Percentiles rank a stretch among this genome's conserved stretches.
These are phyloP conservation scores for Agapornis canus DNA, from an alignment of 2,797 vertebrate genomes.

Conservation along the genomic window DNA sequence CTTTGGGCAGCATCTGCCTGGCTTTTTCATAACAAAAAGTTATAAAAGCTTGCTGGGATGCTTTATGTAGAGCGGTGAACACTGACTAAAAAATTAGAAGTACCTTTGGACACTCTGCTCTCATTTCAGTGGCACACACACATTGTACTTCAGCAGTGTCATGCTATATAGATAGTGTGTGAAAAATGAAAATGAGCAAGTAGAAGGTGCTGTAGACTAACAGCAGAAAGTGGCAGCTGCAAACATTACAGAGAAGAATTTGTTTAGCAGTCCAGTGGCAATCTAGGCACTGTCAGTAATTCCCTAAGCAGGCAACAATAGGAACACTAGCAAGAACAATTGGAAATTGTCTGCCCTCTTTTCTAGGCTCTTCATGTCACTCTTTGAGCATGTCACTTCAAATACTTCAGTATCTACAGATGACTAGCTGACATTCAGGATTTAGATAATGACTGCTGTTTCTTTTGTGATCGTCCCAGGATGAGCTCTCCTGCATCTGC, in stretches of 20 bases:
- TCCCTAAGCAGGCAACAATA: neutral
- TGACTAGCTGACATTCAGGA: neutral
- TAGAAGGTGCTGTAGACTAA: neutral
- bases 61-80: neutral
- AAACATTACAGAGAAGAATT: neutral
- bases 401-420: neutral
- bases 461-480: neutral
- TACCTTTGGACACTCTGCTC: neutral
- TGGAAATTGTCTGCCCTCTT: neutral
- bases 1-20: neutral
- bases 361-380: neutral
- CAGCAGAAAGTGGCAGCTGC: neutral
- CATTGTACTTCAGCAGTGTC: neutral
- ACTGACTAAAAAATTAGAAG: neutral
- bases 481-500: neutral
- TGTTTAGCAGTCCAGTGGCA: neutral
- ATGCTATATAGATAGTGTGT: neutral
- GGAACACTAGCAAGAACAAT: neutral
- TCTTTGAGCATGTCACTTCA: neutral
- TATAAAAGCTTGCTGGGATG: neutral
- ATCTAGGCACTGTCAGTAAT: neutral
- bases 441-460: neutral
- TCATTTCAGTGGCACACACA: neutral
- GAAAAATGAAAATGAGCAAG: neutral
- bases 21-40: neutral